These are phyloP conservation scores for Eulemur coronatus DNA, from an alignment of 2,797 vertebrate species.

Conservation along the genomic window DNA sequence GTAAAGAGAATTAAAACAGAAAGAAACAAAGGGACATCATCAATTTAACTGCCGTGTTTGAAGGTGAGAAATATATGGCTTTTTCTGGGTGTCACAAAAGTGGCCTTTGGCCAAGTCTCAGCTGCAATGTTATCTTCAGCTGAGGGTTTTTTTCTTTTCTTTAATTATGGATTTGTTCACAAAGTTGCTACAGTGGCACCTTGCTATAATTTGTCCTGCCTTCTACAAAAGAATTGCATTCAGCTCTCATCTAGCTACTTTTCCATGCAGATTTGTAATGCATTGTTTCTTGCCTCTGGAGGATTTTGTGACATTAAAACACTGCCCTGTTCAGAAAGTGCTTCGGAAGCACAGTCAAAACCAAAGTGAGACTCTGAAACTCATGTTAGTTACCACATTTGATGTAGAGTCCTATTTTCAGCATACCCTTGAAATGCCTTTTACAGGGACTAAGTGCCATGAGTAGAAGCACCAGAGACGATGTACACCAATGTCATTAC, in stretches of 20 bases:
- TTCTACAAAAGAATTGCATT: conserved; percentile 59
- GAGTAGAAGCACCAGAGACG: neutral
- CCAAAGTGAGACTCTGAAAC: neutral
- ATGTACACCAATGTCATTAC: neutral
- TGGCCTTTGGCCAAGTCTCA: conserved; percentile 33
- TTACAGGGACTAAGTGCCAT: neutral
- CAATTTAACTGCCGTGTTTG: conserved; percentile 68
- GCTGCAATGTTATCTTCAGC: neutral
- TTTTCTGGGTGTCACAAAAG: conserved; percentile 47
- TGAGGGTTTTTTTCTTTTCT: neutral
- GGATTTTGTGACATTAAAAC: conserved; percentile 61
- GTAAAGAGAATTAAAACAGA: conserved; percentile 62
- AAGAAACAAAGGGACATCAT: conserved; percentile 72
- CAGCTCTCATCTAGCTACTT: neutral
- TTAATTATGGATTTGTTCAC: conserved; percentile 46
- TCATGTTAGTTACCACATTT: neutral
- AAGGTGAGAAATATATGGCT: conserved; percentile 61
- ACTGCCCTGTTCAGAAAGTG: neutral
- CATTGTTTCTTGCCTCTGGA: conserved; percentile 53
- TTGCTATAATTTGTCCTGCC: conserved; percentile 39
- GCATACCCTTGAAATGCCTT: neutral
- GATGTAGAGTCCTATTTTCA: conserved; percentile 13
- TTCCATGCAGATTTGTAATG: conserved; percentile 63
- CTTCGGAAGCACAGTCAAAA: neutral
- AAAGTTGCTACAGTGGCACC: conserved; percentile 41